A percentile compares a stretch with the other conserved stretches of the same genome.
These are phyloP conservation scores for Sepioteuthis lessoniana DNA, from an alignment of 2,888 invertebrate genomes.

Conservation along the genomic window DNA sequence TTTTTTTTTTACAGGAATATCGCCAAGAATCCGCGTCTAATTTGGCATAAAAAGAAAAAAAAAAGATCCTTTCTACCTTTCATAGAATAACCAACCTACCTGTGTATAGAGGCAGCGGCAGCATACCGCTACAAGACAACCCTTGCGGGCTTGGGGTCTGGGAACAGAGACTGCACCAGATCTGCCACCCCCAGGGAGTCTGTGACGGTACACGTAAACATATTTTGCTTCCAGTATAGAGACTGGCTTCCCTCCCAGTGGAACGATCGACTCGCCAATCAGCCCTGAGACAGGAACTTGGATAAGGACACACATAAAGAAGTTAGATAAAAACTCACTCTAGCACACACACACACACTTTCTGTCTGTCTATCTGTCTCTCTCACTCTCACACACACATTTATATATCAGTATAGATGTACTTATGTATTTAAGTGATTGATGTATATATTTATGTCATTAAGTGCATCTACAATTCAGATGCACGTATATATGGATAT, in stretches of 20 bases:
- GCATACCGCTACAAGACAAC: not conserved
- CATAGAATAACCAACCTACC: not conserved
- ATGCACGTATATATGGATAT: no score
- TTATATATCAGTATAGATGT: no score
- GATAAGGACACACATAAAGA: not conserved
- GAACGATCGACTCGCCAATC: not conserved
- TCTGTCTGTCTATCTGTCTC: no score
- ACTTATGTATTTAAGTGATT: no score
- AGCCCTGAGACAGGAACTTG: not conserved
- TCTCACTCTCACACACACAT: not conserved
- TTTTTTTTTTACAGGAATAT: not conserved
- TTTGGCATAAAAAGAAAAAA: not conserved
- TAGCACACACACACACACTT: not conserved
- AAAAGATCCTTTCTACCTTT: not conserved
- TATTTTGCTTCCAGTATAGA: not conserved
- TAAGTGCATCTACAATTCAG: no score
- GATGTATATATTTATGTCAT: not conserved
- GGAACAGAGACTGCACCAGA: not conserved
- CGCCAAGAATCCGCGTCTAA: not conserved
- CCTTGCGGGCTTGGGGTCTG: not conserved
- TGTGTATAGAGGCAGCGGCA: not conserved
- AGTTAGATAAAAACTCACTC: not conserved
- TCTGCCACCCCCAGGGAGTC: not conserved
- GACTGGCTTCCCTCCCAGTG: not conserved
- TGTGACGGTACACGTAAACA: slow-evolving; percentile 9